Conservation (phyloP, 2,113 vertebrate genomes). For the Drymodes brunneopygia region DNA sequence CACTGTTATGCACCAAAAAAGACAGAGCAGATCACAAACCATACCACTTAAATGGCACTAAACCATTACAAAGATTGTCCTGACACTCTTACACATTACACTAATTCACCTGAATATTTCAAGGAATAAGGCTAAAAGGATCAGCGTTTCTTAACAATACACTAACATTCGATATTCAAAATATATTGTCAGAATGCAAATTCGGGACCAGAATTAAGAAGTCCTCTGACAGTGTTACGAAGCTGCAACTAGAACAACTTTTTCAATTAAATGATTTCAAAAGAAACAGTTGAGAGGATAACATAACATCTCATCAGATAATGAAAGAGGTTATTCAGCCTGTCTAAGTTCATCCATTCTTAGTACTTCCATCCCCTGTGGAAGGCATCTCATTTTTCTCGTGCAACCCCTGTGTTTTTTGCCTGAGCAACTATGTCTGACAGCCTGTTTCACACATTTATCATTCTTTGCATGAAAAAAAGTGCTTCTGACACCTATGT, state of each 20-base stretch:
- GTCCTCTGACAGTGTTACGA: not conserved
- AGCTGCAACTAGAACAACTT: not conserved
- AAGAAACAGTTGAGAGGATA: constrained; percentile 18
- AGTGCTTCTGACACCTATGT: not conserved
- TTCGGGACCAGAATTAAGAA: not conserved
- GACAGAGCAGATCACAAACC: not conserved
- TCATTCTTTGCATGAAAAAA: constrained; percentile 29
- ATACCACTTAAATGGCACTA: not conserved
- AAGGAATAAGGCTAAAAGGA: not conserved
- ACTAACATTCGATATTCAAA: not conserved
- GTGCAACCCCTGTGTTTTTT: constrained; percentile 8
- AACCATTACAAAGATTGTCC: not conserved
- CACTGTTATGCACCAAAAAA: not conserved
- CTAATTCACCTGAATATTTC: not conserved
- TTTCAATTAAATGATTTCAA: constrained; percentile 29
- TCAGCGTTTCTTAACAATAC: not conserved
- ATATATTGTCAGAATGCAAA: not conserved
- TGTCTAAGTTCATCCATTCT: constrained; percentile 26
- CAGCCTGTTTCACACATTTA: constrained; percentile 37
- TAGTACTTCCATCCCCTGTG: not conserved
- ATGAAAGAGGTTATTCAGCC: not conserved
- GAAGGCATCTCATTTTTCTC: constrained; percentile 45
- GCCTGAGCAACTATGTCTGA: constrained; percentile 25
- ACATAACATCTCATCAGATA: not conserved
- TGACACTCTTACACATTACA: not conserved